Evolutionary conservation across 2,797 vertebrate genomes (phyloP), one percentile per base, ranked within the genome.

Genomic region (Triplophysa bombifrons): DNA sequence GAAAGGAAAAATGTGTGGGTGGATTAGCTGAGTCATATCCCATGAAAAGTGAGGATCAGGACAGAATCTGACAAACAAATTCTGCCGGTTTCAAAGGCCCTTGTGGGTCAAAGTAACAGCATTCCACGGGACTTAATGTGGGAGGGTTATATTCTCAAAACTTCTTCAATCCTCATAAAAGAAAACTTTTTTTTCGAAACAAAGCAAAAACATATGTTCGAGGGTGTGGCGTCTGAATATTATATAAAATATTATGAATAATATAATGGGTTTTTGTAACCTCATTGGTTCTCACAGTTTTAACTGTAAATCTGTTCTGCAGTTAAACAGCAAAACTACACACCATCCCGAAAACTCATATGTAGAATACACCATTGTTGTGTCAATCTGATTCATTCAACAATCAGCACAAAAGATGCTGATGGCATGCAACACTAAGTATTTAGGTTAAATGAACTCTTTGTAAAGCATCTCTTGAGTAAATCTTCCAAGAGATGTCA

Each of bases 21-120:
- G 80, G 80, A 85, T 87, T 65, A 85, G 87, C 87, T 83, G 87
- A 88, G 82, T 89, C 86, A 89, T 69, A 80, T 88, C 88, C 87
- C 74, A 41, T 80, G 34, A 70, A 79, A 83, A 78, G 41, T 66
- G 61, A 86, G 80, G 84, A 82, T 85, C 83, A 76, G 67, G 68
- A 80, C 50, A 27, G 41, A 78, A 65, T 69, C 20, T 48, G 53
- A 69, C 70, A 83, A 80, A 82, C 30, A 46, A 58, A 71, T 44
- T 50, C 76, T 70, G 50, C 50, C 2, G 38, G 63, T 51, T 38
- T 41, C 41, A 58, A 72, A 8, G 48, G 34, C 30, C 48, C 51
- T 71, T 48, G 27, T 30, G 58, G 48, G 66, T 55, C 16, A n/a
- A 55, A 55, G 30, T 27, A 64, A 69, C 69, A 72, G 38, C 30